These are phyloP conservation scores for Hydrophis major DNA, from an alignment of 2,797 vertebrate genomes.

Conservation along the genomic window DNA sequence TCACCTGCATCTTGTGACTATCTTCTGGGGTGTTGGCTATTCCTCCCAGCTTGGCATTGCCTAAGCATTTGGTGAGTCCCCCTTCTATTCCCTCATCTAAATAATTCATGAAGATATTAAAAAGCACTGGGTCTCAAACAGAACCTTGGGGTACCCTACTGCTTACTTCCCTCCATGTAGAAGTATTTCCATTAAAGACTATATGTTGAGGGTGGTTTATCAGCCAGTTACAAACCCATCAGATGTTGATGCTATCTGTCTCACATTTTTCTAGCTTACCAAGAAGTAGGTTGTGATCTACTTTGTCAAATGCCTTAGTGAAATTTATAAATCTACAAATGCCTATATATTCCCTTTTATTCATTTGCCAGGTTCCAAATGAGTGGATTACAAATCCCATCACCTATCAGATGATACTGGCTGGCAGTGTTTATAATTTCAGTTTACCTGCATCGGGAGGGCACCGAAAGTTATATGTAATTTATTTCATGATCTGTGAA, in stretches of 20 bases:
- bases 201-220: neutral
- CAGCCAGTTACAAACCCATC: neutral
- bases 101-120: neutral
- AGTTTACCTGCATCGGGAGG: neutral
- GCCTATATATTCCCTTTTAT: neutral
- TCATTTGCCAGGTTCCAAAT: neutral
- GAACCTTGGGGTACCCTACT: neutral
- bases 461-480: neutral
- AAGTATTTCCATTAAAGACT: neutral
- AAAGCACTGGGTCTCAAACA: neutral
- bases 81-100: neutral
- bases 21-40: neutral
- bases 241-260: neutral
- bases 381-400: neutral
- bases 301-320: neutral
- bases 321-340: neutral
- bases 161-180: neutral
- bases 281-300: neutral
- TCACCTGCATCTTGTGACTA: neutral
- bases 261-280: neutral
- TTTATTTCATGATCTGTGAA: neutral
- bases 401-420: neutral
- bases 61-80: neutral
- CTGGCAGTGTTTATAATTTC: neutral
- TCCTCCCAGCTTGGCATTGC: neutral